A percentile compares a stretch with the other conserved stretches of the same genome.
Evolutionary conservation across 1,140 invertebrate species (phyloP).

Genomic region (Sitophilus oryzae): DNA sequence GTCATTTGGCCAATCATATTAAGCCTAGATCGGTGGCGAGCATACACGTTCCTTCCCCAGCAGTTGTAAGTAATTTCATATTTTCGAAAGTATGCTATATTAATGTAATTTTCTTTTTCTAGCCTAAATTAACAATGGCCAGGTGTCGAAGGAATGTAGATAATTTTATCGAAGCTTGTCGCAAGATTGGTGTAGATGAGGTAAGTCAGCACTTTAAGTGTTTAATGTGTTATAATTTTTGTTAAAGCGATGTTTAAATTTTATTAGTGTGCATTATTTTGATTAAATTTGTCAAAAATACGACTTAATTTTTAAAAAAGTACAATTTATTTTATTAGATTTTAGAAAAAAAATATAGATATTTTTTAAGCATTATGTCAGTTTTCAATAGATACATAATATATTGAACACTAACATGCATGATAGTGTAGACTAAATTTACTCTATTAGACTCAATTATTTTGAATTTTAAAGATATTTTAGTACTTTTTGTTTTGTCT

Average conservation of each 20-base stretch:
- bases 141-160: conserved; percentile 91
- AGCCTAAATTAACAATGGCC: conserved; percentile 91
- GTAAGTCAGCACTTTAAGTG: conserved; percentile 53
- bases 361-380: too few species aligned
- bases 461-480: too few species aligned
- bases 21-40: conserved; percentile 82
- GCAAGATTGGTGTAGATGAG: conserved; percentile 89
- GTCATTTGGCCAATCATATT: conserved; percentile 89
- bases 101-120: conserved; percentile 25
- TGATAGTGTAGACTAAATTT: neutral
- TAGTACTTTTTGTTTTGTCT: too few species aligned
- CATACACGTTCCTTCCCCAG: conserved; percentile 90
- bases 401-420: too few species aligned
- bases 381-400: too few species aligned
- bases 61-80: conserved; percentile 65
- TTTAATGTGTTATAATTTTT: neutral
- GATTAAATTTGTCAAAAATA: too few species aligned
- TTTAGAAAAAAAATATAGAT: too few species aligned
- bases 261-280: too few species aligned
- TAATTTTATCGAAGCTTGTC: conserved; percentile 90
- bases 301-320: too few species aligned
- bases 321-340: too few species aligned
- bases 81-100: neutral
- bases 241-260: too few species aligned
- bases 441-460: too few species aligned